Percentiles rank a stretch among this genome's conserved stretches.
These are phyloP conservation scores for Anhinga anhinga DNA, from an alignment of 2,113 vertebrate genomes.

Conservation along the genomic window DNA sequence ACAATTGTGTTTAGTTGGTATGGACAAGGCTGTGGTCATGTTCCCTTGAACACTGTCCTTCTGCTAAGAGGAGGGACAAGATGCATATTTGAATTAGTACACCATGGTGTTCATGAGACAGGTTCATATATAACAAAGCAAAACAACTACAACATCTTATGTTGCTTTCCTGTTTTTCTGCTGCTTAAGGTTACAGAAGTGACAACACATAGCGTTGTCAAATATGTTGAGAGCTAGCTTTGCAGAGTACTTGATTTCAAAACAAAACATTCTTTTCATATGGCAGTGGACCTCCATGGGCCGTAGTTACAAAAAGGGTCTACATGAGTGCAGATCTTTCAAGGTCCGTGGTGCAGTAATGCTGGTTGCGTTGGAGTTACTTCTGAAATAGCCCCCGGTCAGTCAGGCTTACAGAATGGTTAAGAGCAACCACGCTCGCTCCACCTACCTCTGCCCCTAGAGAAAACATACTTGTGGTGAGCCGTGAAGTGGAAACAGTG, in stretches of 20 bases:
- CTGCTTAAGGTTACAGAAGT: background rate
- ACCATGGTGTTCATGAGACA: background rate
- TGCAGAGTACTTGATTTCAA: background rate
- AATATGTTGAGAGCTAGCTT: background rate
- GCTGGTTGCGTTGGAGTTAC: background rate
- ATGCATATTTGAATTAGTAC: background rate
- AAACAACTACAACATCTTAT: background rate
- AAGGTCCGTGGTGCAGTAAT: background rate
- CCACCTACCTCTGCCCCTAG: background rate
- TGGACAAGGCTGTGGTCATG: background rate
- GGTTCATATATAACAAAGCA: background rate
- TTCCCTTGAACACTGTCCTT: background rate
- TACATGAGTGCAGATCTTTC: accelerated
- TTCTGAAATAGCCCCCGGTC: background rate
- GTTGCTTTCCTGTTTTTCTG: background rate
- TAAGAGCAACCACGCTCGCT: background rate
- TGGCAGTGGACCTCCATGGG: background rate
- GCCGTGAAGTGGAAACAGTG: background rate
- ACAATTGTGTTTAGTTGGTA: background rate
- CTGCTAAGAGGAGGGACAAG: background rate
- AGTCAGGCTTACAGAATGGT: background rate
- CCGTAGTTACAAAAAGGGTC: background rate
- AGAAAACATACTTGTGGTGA: background rate
- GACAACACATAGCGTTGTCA: accelerated
- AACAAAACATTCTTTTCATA: background rate